phyloP scores from a whole-genome alignment of 1,140 invertebrate species.

The Pemphigus obesinymphae region DNA sequence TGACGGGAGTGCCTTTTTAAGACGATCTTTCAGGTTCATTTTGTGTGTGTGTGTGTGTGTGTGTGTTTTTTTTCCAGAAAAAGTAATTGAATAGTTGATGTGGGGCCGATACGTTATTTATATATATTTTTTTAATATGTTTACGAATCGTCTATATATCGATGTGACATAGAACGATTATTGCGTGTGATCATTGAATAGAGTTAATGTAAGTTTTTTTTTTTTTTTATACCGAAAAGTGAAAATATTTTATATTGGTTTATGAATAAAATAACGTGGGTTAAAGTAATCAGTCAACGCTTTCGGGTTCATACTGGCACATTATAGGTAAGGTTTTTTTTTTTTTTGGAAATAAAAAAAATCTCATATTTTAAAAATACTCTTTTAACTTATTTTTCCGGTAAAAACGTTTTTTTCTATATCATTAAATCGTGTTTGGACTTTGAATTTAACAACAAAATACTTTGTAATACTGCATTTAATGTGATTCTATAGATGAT shows the following conservation, averaged over 20 bases:
- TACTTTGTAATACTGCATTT: no score
- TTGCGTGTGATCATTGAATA: not conserved
- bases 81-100: not conserved
- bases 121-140: not conserved
- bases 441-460: no score
- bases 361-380: no score
- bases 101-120: not conserved
- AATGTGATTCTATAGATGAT: no score
- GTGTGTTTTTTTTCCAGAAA: not conserved
- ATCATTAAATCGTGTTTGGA: no score
- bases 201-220: not conserved
- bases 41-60: not conserved
- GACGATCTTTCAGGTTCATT: not conserved
- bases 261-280: not conserved
- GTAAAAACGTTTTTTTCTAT: no score
- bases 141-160: not conserved
- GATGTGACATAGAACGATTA: not conserved
- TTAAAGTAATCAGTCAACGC: not conserved
- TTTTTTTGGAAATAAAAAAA: no score
- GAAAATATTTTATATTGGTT: no score
- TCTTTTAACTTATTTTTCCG: no score
- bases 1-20: slow-evolving; percentile 8
- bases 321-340: no score
- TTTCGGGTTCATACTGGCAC: no score
- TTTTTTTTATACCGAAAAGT: no score